Evolutionary conservation across 2,113 vertebrate species (phyloP), one percentile per base, ranked within the genome.

Genomic region (Hymenochirus boettgeri): DNA sequence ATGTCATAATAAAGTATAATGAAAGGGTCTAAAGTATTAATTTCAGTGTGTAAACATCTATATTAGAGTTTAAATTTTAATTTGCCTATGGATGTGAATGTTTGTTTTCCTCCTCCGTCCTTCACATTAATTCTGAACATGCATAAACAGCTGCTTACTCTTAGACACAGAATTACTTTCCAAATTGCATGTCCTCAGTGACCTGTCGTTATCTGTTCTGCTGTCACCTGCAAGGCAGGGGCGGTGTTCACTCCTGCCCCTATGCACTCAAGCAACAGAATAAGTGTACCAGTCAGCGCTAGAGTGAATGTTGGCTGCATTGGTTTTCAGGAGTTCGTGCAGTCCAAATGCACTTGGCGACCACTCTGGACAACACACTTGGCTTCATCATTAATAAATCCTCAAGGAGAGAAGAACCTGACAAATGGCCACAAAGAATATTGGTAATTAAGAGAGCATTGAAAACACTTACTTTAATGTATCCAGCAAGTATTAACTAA

Each of bases 331-430:
- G 56, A 99, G 91, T 61, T 99, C 96, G 3, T 99, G 96, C 12
- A 99, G 90, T 52, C 96, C 96, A 0, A 84, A 99, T 13, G 96
- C 93, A 99, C 87, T 75, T 99, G 91, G 66, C 96, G 88, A 73
- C 94, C 72, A 93, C 94, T 75, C 90, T 85, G 71, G 88, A 91
- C 73, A 98, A 74, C 53, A 98, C 93, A 0, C 85, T 90, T 10
- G 93, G 87, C 73, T 97, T 99, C 96, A 99, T 99, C 86, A 98
- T 92, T 48, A 99, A 86, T 53, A 99, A 76, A 97, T 91, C 8
- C 95, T 92, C 46, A 98, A 80, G 0, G 96, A 99, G 6, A 90
- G 93, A 18, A 99, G 88, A 46, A 99, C 92, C 96, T 99, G 75
- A 65, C 31, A 7, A 72, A 35, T 26, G 2, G 4, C 10, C 29